Percentiles rank a stretch among this genome's conserved stretches.
Conservation (phyloP, 2,888 invertebrate genomes). For the Dysmachus trigonus region DNA sequence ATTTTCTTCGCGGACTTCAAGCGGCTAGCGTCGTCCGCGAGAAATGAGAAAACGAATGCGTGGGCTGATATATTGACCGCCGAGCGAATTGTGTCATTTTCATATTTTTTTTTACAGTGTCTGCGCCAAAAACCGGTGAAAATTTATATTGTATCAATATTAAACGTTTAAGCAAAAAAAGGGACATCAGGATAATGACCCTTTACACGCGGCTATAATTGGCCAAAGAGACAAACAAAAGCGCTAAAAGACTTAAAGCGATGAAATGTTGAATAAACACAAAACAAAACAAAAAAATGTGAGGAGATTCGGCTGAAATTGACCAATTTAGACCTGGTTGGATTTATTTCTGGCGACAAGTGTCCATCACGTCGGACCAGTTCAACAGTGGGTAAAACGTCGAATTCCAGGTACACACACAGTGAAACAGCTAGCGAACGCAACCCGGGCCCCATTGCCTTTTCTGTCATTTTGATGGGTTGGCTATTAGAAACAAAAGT, state of each 20-base stretch:
- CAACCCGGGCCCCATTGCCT: not conserved
- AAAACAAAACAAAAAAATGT: not conserved
- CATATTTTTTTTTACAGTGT: slow-evolving; percentile 24
- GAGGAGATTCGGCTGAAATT: not conserved
- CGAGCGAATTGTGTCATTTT: slow-evolving; percentile 34
- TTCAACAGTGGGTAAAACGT: not conserved
- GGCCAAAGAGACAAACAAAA: not conserved
- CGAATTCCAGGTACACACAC: not conserved
- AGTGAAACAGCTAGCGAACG: not conserved
- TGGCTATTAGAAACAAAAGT: slow-evolving; percentile 25
- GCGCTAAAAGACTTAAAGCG: not conserved
- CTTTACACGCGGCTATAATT: slow-evolving; percentile 14
- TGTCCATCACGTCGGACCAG: not conserved
- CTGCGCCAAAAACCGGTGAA: not conserved
- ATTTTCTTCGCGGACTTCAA: not conserved
- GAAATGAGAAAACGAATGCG: not conserved
- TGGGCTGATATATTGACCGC: slow-evolving; percentile 35
- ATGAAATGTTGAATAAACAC: not conserved
- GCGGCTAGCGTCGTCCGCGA: not conserved
- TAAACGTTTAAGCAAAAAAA: slow-evolving; percentile 22
- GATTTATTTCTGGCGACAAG: slow-evolving; percentile 21
- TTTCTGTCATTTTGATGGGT: slow-evolving; percentile 29
- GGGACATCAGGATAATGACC: slow-evolving; percentile 27
- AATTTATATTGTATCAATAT: slow-evolving; percentile 30
- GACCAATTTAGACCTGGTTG: slow-evolving; percentile 24